phyloP scores from a whole-genome alignment of 1,140 invertebrate species.

The Lasioglossum baleicum region DNA sequence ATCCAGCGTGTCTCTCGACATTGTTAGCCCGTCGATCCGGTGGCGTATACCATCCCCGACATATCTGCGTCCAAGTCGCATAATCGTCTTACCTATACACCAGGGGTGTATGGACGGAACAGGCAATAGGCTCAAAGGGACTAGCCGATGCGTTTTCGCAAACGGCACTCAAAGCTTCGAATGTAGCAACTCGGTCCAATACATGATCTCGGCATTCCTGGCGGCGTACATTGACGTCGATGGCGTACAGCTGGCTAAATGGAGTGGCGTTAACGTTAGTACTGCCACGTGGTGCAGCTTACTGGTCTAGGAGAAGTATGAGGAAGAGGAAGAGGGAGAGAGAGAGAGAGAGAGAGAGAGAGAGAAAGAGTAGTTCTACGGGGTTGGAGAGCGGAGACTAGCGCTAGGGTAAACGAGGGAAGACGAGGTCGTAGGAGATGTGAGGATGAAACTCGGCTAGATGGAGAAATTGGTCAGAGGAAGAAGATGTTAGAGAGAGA shows the following conservation, averaged over 20 bases:
- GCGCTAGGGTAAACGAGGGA: constrained; percentile 36
- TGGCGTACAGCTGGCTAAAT: constrained; percentile 56
- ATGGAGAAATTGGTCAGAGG: constrained; percentile 29
- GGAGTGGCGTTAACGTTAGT: constrained; percentile 51
- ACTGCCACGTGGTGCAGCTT: constrained; percentile 45
- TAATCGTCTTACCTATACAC: constrained; percentile 39
- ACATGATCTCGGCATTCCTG: constrained; percentile 45
- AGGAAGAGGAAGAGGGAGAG: too few species aligned
- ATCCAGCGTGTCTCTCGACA: constrained; percentile 29
- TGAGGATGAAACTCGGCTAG: neutral
- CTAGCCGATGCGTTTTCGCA: constrained; percentile 46
- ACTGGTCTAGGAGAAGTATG: neutral
- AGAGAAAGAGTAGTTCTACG: neutral
- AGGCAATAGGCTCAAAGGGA: constrained; percentile 41
- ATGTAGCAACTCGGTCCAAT: constrained; percentile 22
- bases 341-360: neutral
- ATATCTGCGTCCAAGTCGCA: constrained; percentile 7
- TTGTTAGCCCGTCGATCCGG: constrained; percentile 12
- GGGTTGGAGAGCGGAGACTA: constrained; percentile 25
- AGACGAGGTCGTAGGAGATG: constrained; percentile 27
- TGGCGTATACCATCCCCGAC: neutral
- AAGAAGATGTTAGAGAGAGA: neutral
- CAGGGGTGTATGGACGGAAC: constrained; percentile 4
- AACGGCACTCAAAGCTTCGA: constrained; percentile 25
- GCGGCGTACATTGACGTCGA: constrained; percentile 33